A percentile compares a stretch with the other conserved stretches of the same genome.
Evolutionary conservation across 2,888 invertebrate species (phyloP).

Genomic region (Drosophila parthenogenetica): DNA sequence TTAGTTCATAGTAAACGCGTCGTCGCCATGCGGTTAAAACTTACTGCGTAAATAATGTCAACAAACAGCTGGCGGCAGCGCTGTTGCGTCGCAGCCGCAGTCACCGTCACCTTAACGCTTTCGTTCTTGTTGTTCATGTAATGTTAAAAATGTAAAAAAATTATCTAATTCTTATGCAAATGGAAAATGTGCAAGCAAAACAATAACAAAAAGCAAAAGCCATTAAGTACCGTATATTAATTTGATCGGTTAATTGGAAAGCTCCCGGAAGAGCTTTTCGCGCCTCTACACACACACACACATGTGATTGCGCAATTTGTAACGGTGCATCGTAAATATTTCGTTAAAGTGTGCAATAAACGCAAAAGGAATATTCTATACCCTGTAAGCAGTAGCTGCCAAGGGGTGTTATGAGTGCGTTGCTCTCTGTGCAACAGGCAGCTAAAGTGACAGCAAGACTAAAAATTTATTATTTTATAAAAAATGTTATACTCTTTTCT

Average conservation of each 20-base stretch:
- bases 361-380: neutral
- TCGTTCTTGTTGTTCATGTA: slow-evolving; percentile 18
- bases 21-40: slow-evolving; percentile 37
- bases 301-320: slow-evolving; percentile 33
- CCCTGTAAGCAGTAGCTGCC: neutral
- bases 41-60: slow-evolving; percentile 75
- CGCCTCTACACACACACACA: neutral
- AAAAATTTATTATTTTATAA: too few relatives aligned
- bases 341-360: slow-evolving; percentile 24
- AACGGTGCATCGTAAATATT: slow-evolving; percentile 34
- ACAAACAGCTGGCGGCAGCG: slow-evolving; percentile 30
- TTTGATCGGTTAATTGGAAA: slow-evolving; percentile 9
- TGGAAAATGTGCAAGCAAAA: slow-evolving; percentile 5
- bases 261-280: slow-evolving; percentile 17
- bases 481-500: too few relatives aligned
- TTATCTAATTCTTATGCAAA: slow-evolving; percentile 44
- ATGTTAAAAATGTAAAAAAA: slow-evolving; percentile 24
- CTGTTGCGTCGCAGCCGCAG: slow-evolving; percentile 3
- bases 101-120: neutral
- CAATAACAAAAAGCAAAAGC: slow-evolving; percentile 1
- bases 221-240: slow-evolving; percentile 22
- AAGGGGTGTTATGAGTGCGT: neutral
- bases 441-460: too few relatives aligned
- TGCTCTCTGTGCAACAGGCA: neutral
- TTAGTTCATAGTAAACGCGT: slow-evolving; percentile 36